Conservation (phyloP, 2,888 invertebrate genomes). For the Hypena proboscidalis region DNA sequence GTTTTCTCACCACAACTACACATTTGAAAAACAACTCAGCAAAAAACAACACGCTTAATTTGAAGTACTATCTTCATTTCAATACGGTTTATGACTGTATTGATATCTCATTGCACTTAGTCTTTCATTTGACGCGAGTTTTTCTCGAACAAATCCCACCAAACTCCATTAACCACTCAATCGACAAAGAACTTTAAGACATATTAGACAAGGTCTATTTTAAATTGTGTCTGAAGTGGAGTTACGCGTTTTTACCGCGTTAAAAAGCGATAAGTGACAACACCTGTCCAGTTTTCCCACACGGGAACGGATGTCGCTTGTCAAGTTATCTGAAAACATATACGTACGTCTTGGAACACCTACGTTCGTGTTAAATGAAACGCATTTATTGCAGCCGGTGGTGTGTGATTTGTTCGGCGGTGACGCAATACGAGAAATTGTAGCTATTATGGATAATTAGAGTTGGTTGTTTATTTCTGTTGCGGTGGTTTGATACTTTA, state of each 20-base stretch:
- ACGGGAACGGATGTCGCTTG: conserved; percentile 73
- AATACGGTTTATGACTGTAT: conserved; percentile 66
- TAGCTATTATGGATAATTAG: background rate
- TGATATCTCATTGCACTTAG: conserved; percentile 65
- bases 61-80: conserved; percentile 49
- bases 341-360: conserved; percentile 55
- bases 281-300: conserved; percentile 83
- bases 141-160: conserved; percentile 10
- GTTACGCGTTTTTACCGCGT: conserved; percentile 55
- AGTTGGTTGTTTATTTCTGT: background rate
- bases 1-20: background rate
- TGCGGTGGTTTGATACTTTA: too few species aligned
- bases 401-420: conserved; percentile 35
- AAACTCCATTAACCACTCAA: conserved; percentile 19
- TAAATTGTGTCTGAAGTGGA: conserved; percentile 21
- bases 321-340: conserved; percentile 74
- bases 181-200: conserved; percentile 8
- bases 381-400: conserved; percentile 30
- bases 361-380: conserved; percentile 51
- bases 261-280: conserved; percentile 69
- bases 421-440: conserved; percentile 7
- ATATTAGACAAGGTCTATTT: conserved; percentile 23
- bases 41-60: conserved; percentile 35
- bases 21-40: conserved; percentile 13
- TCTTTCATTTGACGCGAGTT: conserved; percentile 61